These are phyloP conservation scores for Nymphalis c-album DNA, from an alignment of 2,888 invertebrate species.

Conservation along the genomic window DNA sequence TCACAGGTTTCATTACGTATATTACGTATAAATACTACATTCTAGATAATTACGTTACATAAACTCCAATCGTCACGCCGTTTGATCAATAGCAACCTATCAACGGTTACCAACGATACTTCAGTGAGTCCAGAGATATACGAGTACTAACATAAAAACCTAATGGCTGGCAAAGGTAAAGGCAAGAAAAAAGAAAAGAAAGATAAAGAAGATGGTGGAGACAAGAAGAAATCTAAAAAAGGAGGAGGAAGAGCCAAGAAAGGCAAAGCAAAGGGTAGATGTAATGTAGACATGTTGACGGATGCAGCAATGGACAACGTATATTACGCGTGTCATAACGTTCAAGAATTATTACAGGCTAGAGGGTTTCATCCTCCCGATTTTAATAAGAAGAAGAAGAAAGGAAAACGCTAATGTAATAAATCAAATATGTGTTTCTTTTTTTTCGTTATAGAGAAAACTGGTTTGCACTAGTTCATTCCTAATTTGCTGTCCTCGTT, in stretches of 20 bases:
- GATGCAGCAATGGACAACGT: slow-evolving; percentile 96
- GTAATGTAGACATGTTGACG: slow-evolving; percentile 91
- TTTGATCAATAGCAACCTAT: slow-evolving; percentile 41
- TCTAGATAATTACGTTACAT: too few species aligned
- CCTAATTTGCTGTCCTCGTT: too few species aligned
- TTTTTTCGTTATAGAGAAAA: neutral
- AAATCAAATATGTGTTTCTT: neutral
- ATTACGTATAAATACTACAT: too few species aligned
- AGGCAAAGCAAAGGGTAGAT: slow-evolving; percentile 83
- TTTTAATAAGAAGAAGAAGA: slow-evolving; percentile 92
- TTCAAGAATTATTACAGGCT: slow-evolving; percentile 91
- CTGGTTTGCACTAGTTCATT: too few species aligned
- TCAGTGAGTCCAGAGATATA: neutral
- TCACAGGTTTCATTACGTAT: too few species aligned
- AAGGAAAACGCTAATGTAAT: slow-evolving; percentile 80
- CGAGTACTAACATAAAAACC: neutral
- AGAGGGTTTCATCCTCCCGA: slow-evolving; percentile 95
- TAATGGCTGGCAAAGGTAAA: slow-evolving; percentile 67
- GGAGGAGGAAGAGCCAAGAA: slow-evolving; percentile 76
- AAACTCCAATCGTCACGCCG: neutral
- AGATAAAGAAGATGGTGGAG: slow-evolving; percentile 69
- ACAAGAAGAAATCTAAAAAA: slow-evolving; percentile 75
- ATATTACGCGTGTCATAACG: slow-evolving; percentile 95
- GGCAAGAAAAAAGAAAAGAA: slow-evolving; percentile 80
- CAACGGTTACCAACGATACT: slow-evolving; percentile 30